These are phyloP conservation scores for Coregonus clupeaformis DNA, from an alignment of 2,113 vertebrate genomes.

Conservation along the genomic window DNA sequence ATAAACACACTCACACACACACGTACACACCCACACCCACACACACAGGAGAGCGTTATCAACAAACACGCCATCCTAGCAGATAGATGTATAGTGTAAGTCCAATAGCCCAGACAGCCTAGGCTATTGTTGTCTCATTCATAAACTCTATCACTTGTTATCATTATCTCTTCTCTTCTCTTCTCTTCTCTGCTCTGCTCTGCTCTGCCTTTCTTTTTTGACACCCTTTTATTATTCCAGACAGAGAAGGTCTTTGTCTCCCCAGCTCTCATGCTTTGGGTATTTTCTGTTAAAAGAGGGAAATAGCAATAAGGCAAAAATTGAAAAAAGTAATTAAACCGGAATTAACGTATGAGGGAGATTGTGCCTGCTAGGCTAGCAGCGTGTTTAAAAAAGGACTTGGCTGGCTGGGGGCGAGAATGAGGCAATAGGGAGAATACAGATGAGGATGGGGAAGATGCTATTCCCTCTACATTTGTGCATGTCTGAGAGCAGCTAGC, in stretches of 20 bases:
- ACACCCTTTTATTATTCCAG: conserved; percentile 16
- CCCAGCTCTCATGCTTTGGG: conserved; percentile 18
- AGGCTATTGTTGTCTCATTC: neutral
- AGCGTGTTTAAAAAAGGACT: conserved; percentile 43
- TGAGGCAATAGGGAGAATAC: conserved; percentile 45
- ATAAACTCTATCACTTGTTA: conserved; percentile 19
- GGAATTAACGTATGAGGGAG: conserved; percentile 41
- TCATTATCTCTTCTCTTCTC: conserved; percentile 25
- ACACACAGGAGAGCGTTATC: neutral
- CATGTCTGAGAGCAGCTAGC: conserved; percentile 34
- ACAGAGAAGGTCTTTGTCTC: conserved; percentile 28
- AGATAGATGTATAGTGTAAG: conserved; percentile 4
- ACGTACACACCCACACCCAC: neutral
- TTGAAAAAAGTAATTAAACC: conserved; percentile 38
- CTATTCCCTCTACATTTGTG: conserved; percentile 15
- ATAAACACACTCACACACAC: neutral
- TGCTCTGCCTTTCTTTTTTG: conserved; percentile 13
- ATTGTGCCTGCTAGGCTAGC: conserved; percentile 24
- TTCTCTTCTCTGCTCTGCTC: too few species aligned
- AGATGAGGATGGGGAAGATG: conserved; percentile 47
- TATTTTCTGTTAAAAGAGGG: conserved; percentile 32
- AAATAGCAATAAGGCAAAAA: conserved; percentile 17
- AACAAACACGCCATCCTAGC: neutral
- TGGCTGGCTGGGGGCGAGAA: conserved; percentile 1
- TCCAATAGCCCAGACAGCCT: neutral